These are phyloP conservation scores for Argyresthia albistria DNA, from an alignment of 2,888 invertebrate species.

Conservation along the genomic window DNA sequence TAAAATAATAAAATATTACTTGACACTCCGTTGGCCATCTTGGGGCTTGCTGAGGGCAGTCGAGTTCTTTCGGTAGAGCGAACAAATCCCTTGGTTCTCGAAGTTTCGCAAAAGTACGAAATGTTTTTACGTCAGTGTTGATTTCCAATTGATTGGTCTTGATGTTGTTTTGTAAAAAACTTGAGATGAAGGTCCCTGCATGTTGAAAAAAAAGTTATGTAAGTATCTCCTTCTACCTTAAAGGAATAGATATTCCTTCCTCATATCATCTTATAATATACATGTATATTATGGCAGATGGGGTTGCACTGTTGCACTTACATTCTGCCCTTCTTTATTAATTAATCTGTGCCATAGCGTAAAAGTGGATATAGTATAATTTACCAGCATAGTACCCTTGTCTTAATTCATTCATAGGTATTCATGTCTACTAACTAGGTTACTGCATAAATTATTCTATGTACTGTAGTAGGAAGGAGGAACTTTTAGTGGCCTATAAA, in stretches of 20 bases:
- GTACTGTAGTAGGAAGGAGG: too few species aligned
- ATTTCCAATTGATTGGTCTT: slow-evolving; percentile 80
- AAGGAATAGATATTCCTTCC: not conserved
- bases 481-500: slow-evolving; percentile 8
- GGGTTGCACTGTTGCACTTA: too few species aligned
- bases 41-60: slow-evolving; percentile 83
- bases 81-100: slow-evolving; percentile 81
- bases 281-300: too few species aligned
- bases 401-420: too few species aligned
- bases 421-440: too few species aligned
- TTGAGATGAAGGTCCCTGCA: slow-evolving; percentile 74
- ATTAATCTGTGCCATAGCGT: too few species aligned
- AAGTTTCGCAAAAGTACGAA: slow-evolving; percentile 75
- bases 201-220: slow-evolving; percentile 5
- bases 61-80: slow-evolving; percentile 78
- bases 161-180: slow-evolving; percentile 74
- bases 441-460: too few species aligned
- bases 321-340: too few species aligned
- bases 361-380: too few species aligned
- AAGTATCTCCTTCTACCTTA: not conserved
- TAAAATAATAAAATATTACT: slow-evolving; percentile 48
- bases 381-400: too few species aligned
- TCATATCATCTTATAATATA: not conserved
- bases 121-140: slow-evolving; percentile 76
- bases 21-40: slow-evolving; percentile 93